Base-by-base conservation (phyloP, 2,113 vertebrate genomes). In the Uria aalge region DNA sequence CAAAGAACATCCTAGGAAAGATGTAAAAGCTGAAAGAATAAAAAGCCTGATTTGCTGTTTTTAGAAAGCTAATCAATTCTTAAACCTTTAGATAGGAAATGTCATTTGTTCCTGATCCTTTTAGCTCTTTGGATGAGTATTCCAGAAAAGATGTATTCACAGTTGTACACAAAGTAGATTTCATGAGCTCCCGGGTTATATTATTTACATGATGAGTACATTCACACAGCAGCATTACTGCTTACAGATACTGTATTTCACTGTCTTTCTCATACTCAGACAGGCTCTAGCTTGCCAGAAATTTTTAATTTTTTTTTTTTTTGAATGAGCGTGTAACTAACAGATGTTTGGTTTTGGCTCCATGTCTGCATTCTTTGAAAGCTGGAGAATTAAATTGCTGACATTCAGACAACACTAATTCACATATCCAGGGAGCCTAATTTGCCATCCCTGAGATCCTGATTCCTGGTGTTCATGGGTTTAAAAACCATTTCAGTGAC, bases 371-470 rank as follows among this genome's bases (percentile, higher is more conserved):
- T 97, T 98, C 97, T 98, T 98, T 98, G 96, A 98, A 98, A 98
- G 97, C 96, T 95, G 71, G 87, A 98, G 97, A 97, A 97, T 98
- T 97, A 96, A 97, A 98, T 96, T 97, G 98, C 98, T 98, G 98
- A 98, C 97, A 98, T 97, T 98, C 97, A 98, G 97, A 98, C 98
- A 98, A 98, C 98, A 98, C 97, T 98, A 98, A 98, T 98, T 98
- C 98, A 92, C 93, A 97, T 96, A 98, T 97, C 98, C 97, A 98
- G 96, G 97, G 95, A 98, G 97, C 96, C 96, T 98, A 98, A 98
- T 98, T 98, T 97, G 95, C 97, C 45, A 45, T 98, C 96, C 97
- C 97, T 96, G 97, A 97, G 97, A 98, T 98, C 92, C 96, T 97
- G 97, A 97, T 98, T 97, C 97, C 96, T 97, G 85, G 96, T 96